Evolutionary conservation across 2,797 vertebrate species (phyloP).

Genomic region (Tarsius wallacei): DNA sequence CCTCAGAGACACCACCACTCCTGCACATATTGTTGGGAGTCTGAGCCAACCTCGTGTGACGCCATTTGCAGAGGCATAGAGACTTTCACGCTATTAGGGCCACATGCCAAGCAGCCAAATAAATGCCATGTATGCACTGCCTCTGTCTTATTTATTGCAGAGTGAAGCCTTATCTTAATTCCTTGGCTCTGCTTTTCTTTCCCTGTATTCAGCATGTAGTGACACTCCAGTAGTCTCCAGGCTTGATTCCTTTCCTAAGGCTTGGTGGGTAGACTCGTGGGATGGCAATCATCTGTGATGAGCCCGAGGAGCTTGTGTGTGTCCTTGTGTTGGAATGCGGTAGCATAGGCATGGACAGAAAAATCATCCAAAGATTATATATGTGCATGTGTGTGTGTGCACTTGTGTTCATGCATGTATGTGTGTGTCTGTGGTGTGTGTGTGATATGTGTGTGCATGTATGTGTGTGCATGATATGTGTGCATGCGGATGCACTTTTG

Average conservation of each 20-base stretch:
- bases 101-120: conserved; percentile 8
- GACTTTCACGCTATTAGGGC: conserved; percentile 43
- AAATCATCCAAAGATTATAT: not conserved
- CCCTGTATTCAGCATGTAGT: conserved; percentile 65
- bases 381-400: too few species aligned
- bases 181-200: conserved; percentile 67
- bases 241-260: conserved; percentile 77
- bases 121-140: not conserved
- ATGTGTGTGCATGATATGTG: too few species aligned
- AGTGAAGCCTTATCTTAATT: conserved; percentile 51
- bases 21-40: too few species aligned
- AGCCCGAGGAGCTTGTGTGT: too few species aligned
- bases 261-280: conserved; percentile 41
- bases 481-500: too few species aligned
- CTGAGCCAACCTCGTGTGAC: not conserved
- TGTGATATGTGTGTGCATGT: too few species aligned
- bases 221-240: conserved; percentile 72
- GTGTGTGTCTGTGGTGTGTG: too few species aligned
- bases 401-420: too few species aligned
- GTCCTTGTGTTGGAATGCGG: accelerated
- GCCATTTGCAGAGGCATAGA: conserved; percentile 67
- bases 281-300: too few species aligned
- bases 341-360: accelerated
- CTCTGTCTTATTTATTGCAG: conserved; percentile 39
- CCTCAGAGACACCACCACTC: too few species aligned